Evolutionary conservation across 2,797 vertebrate genomes (phyloP), one percentile per base, ranked within the genome.

Genomic region (Miichthys miiuy): DNA sequence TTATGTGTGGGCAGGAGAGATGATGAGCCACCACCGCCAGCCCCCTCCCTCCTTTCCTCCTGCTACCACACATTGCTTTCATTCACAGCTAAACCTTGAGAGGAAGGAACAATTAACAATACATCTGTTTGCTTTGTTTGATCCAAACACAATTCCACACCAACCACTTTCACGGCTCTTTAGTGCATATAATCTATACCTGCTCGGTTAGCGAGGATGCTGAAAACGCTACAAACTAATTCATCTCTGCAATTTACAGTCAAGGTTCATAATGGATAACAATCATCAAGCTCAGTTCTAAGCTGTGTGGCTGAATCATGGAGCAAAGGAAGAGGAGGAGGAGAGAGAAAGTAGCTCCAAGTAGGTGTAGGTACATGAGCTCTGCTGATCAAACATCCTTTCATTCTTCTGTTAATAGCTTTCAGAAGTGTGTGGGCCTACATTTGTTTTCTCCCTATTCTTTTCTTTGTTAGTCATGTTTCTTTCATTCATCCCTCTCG

Each of bases 31-130:
- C 65, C 56, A 21, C 17, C 21, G 5, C 23, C 51, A 10, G 1
- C 42, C 54, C 5, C n/a, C 12, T 1, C 12, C 44, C 57, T 44
- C 47, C 50, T 16, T 42, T 12, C 30, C 20, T 20, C 27, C 13
- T 62, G 12, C 48, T 55, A n/a, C 61, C 79, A 77, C 83, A 77
- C 75, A 61, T 34, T 60, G 77, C 81, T 75, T 89, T 80, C 72
- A 83, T 88, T 91, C 83, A 85, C 44, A 25, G 64, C 51, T 73
- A 23, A 77, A 68, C 34, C 67, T 47, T 65, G 38, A 74, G 34
- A 46, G 56, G 46, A 55, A 70, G 34, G 42, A 82, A 81, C 75
- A 83, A 72, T 74, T 81, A 89, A 86, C 69, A 84, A 82, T 72
- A 57, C 73, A 48, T 55, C 61, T 75, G 58, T 63, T 70, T 68